Conservation (phyloP, 2,113 vertebrate species). For the Syrmaticus mikado region DNA sequence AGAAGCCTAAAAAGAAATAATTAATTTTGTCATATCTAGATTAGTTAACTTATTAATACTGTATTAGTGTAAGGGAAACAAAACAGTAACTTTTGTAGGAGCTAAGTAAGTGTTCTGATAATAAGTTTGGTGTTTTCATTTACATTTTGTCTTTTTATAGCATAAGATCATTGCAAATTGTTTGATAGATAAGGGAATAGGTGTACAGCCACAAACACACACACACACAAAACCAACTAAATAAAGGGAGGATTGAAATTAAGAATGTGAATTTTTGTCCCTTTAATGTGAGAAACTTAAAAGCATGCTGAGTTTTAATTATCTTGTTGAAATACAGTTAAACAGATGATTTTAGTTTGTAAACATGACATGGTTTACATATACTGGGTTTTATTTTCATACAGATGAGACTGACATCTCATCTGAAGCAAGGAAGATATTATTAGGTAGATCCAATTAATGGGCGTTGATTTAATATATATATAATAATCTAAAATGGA, state of each 20-base stretch:
- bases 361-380: not conserved
- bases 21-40: not conserved
- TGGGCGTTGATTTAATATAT: not conserved
- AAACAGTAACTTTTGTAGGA: not conserved
- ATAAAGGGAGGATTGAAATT: not conserved
- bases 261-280: not conserved
- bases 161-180: not conserved
- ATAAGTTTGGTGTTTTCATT: not conserved
- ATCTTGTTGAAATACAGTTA: not conserved
- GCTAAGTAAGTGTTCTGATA: not conserved
- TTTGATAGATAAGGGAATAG: not conserved
- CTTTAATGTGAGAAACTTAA: not conserved
- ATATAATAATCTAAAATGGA: not conserved
- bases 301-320: not conserved
- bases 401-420: not conserved
- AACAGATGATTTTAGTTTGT: not conserved
- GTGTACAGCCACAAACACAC: not conserved
- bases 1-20: not conserved
- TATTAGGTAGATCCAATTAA: not conserved
- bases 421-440: not conserved
- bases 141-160: not conserved
- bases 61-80: not conserved
- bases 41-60: not conserved
- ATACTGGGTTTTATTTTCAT: not conserved
- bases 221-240: not conserved